Evolutionary conservation across 2,888 invertebrate genomes (phyloP).

Genomic region (Caenorhabditis afra): DNA sequence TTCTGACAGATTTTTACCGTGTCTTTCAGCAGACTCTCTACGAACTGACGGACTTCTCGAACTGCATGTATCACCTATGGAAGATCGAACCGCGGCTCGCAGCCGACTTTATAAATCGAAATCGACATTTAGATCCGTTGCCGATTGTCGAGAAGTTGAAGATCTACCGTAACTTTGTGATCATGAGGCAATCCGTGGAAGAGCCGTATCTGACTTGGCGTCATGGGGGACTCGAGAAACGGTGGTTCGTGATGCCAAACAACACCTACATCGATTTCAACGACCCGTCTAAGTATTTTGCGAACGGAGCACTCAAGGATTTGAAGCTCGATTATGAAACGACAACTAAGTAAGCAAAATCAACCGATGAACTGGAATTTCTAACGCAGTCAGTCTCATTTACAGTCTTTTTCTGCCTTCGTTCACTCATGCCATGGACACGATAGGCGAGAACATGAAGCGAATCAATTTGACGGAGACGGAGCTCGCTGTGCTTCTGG

Average conservation of each 20-base stretch:
- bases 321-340: slow-evolving; percentile 74
- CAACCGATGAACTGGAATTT: slow-evolving; percentile 17
- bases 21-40: slow-evolving; percentile 42
- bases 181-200: slow-evolving; percentile 76
- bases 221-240: slow-evolving; percentile 70
- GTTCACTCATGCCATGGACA: slow-evolving; percentile 73
- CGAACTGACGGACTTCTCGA: slow-evolving; percentile 73
- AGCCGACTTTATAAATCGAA: slow-evolving; percentile 70
- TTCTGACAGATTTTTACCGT: background rate
- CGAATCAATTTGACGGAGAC: slow-evolving; percentile 67
- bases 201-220: slow-evolving; percentile 77
- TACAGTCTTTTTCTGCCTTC: slow-evolving; percentile 75
- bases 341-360: slow-evolving; percentile 65
- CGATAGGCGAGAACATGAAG: slow-evolving; percentile 71
- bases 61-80: slow-evolving; percentile 78
- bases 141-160: slow-evolving; percentile 63
- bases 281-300: slow-evolving; percentile 72
- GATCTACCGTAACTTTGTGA: slow-evolving; percentile 74
- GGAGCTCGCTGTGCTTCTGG: slow-evolving; percentile 72
- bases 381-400: too few relatives aligned
- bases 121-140: slow-evolving; percentile 44
- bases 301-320: slow-evolving; percentile 65
- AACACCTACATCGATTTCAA: slow-evolving; percentile 73
- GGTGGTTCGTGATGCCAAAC: slow-evolving; percentile 78
- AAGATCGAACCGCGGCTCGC: slow-evolving; percentile 74